Conservation (phyloP, 2,113 vertebrate species). For the Malurus alboscapulatus region DNA sequence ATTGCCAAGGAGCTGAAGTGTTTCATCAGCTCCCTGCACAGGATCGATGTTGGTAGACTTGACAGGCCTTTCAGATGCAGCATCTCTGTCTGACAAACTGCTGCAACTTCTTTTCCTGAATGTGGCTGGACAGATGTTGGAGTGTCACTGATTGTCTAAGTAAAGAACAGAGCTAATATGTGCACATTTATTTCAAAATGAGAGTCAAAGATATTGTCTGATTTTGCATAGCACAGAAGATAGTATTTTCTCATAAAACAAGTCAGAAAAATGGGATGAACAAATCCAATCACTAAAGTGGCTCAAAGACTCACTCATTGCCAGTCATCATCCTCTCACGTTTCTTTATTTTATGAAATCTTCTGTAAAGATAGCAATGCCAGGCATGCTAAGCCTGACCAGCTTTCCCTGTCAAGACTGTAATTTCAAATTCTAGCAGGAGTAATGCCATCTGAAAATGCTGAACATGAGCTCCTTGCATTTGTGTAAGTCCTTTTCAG, state of each 20-base stretch:
- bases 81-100: neutral
- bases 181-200: slow-evolving; percentile 10
- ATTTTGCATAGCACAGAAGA: neutral
- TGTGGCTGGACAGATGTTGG: neutral
- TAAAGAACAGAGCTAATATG: neutral
- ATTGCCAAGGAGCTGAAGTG: neutral
- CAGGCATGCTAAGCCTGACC: neutral
- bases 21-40: neutral
- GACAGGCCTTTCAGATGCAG: neutral
- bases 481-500: neutral
- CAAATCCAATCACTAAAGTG: neutral
- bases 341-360: neutral
- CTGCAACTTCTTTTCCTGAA: neutral
- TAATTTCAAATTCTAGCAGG: neutral
- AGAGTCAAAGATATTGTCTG: neutral
- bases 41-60: neutral
- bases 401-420: neutral
- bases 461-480: neutral
- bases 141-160: neutral
- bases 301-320: neutral
- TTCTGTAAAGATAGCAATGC: neutral
- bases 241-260: neutral
- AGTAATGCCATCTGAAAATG: neutral
- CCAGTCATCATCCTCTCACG: neutral
- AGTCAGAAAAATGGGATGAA: neutral